These are phyloP conservation scores for Notodonta dromedarius DNA, from an alignment of 2,888 invertebrate species.

Conservation along the genomic window DNA sequence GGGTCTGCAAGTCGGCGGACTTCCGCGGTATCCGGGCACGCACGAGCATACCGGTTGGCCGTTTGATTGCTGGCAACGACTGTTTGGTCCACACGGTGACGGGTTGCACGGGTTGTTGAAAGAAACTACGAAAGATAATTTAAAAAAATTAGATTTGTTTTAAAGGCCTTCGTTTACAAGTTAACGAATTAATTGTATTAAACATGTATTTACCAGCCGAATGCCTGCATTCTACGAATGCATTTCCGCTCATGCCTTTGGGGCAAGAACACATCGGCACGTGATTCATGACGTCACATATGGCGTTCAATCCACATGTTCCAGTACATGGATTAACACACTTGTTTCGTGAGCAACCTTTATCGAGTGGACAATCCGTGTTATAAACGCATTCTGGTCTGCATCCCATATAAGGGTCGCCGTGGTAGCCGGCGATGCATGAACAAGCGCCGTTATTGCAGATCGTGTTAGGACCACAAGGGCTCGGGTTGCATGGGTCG, in stretches of 20 bases:
- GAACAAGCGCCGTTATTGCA: conserved; percentile 85
- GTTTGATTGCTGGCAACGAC: conserved; percentile 88
- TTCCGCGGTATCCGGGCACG: conserved; percentile 87
- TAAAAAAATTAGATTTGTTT: conserved; percentile 5
- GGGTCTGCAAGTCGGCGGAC: conserved; percentile 90
- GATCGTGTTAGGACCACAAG: conserved; percentile 86
- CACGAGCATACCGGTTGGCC: conserved; percentile 90
- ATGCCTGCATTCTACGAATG: conserved; percentile 85
- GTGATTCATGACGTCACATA: conserved; percentile 89
- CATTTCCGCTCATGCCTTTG: conserved; percentile 87
- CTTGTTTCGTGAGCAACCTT: conserved; percentile 87
- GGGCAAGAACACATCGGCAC: conserved; percentile 89
- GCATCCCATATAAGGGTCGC: conserved; percentile 88
- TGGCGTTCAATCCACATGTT: conserved; percentile 88
- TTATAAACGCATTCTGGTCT: conserved; percentile 89
- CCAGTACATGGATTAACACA: conserved; percentile 89
- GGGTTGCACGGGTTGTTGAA: conserved; percentile 88
- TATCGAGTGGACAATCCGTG: conserved; percentile 86
- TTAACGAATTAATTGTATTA: not conserved
- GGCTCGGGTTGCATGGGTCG: conserved; percentile 86
- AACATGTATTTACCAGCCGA: conserved; percentile 70
- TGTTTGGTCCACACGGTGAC: conserved; percentile 91
- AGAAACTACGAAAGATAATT: conserved; percentile 60
- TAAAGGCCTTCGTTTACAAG: not conserved
- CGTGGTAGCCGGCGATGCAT: conserved; percentile 85